A percentile compares a stretch with the other conserved stretches of the same genome.
These are phyloP conservation scores for Clarias batrachus DNA, from an alignment of 2,113 vertebrate genomes.

Conservation along the genomic window DNA sequence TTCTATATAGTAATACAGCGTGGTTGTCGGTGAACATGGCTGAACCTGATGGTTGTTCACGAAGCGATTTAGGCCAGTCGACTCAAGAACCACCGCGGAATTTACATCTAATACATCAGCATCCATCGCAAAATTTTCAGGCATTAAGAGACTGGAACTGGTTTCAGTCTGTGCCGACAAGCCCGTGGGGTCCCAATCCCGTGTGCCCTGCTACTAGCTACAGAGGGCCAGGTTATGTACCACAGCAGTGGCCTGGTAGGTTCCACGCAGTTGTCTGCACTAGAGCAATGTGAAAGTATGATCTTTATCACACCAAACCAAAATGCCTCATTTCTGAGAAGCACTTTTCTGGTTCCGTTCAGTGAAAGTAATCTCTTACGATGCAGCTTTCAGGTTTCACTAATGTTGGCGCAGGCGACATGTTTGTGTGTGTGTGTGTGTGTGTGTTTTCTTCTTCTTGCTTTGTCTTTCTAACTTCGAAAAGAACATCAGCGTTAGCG, in stretches of 20 bases:
- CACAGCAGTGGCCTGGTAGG: constrained; percentile 19
- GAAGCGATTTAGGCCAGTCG: constrained; percentile 62
- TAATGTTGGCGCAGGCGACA: neutral
- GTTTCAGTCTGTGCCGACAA: constrained; percentile 22
- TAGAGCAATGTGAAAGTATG: neutral
- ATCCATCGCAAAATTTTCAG: constrained; percentile 48
- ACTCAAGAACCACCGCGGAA: constrained; percentile 36
- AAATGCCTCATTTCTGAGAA: neutral
- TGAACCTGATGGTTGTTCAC: constrained; percentile 58
- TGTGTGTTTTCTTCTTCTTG: too few species aligned
- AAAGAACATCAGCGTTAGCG: neutral
- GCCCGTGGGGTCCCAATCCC: constrained; percentile 2
- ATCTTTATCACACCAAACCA: neutral
- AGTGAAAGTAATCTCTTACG: neutral
- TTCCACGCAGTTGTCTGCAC: too few species aligned
- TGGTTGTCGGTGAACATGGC: constrained; percentile 52
- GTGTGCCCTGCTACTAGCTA: neutral
- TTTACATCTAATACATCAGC: constrained; percentile 57
- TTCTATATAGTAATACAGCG: too few species aligned
- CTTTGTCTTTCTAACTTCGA: neutral
- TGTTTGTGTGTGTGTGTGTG: neutral
- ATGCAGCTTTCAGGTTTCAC: neutral
- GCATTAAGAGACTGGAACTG: constrained; percentile 46
- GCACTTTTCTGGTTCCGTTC: neutral
- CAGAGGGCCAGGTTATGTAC: neutral